phyloP scores from a whole-genome alignment of 30 jellyfish, hydroid and myxozoan genomes.

The Turritopsis dohrnii region DNA sequence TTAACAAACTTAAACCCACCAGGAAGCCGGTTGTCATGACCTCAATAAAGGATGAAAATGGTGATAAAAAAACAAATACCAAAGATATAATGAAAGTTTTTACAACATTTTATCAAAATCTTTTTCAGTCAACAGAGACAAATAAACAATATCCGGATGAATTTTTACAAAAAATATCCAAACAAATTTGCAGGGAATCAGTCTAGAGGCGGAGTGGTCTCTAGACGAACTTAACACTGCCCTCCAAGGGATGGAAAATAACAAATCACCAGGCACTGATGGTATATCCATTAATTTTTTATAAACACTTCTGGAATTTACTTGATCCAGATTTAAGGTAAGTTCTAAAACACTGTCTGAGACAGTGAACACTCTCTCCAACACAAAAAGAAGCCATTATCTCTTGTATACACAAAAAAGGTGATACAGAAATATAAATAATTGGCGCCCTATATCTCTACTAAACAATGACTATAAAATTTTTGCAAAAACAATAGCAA shows the following conservation, averaged over 20 bases:
- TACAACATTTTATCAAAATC: too few relatives aligned
- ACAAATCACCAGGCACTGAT: background rate
- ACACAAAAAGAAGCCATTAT: background rate
- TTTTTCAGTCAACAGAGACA: background rate
- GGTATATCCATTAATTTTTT: background rate
- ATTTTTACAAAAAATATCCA: background rate
- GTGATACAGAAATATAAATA: background rate
- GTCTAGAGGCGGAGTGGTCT: background rate
- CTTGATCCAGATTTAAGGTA: background rate
- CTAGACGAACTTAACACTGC: background rate
- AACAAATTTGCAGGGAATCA: background rate
- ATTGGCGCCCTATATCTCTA: constrained; percentile 3
- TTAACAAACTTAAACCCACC: background rate
- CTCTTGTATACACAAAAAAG: background rate
- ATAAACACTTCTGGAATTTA: background rate
- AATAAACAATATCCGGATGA: background rate
- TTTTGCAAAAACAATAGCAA: background rate
- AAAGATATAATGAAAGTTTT: too few relatives aligned
- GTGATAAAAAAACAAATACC: background rate
- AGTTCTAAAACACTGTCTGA: background rate
- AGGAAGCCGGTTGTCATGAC: background rate
- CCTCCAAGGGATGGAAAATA: background rate
- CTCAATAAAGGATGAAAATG: background rate
- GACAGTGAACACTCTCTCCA: background rate
- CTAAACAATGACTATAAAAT: constrained; percentile 1